These are phyloP conservation scores for Venustoraphidia nigricollis DNA, from an alignment of 2,888 invertebrate genomes.

Conservation along the genomic window DNA sequence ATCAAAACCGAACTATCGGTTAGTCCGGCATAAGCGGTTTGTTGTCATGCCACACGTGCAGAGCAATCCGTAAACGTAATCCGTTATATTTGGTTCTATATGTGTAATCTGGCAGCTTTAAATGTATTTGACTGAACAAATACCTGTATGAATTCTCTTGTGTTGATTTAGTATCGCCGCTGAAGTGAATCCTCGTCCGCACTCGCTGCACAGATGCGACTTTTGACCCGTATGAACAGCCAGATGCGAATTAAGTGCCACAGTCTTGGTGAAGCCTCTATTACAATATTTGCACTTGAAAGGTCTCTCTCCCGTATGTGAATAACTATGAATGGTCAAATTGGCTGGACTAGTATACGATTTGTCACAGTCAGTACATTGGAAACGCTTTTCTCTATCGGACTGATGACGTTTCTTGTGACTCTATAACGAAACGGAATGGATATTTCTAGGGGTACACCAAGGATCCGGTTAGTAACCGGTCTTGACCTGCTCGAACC, in stretches of 20 bases:
- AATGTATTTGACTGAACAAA: neutral
- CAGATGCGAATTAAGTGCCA: slow-evolving; percentile 14
- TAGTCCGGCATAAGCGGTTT: no score
- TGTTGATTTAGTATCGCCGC: slow-evolving; percentile 14
- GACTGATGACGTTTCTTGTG: slow-evolving; percentile 8
- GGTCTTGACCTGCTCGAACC: no score
- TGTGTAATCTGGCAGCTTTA: slow-evolving; percentile 1
- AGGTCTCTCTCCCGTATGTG: slow-evolving; percentile 18
- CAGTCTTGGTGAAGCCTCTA: slow-evolving; percentile 14
- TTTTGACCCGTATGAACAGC: slow-evolving; percentile 13
- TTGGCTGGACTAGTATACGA: slow-evolving; percentile 12
- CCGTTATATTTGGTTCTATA: no score
- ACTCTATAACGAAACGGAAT: neutral
- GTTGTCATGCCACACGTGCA: no score
- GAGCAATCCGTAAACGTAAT: no score
- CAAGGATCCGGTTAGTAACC: no score
- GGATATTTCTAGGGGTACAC: no score
- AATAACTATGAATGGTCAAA: slow-evolving; percentile 10
- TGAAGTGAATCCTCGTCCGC: slow-evolving; percentile 15
- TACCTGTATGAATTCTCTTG: slow-evolving; percentile 12
- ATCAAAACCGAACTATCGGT: no score
- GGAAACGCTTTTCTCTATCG: slow-evolving; percentile 7
- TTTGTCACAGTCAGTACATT: slow-evolving; percentile 10
- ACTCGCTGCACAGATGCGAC: slow-evolving; percentile 14
- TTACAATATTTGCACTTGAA: slow-evolving; percentile 14